A percentile compares a stretch with the other conserved stretches of the same genome.
Conservation (phyloP, 2,888 invertebrate species). For the Tetragonula carbonaria region DNA sequence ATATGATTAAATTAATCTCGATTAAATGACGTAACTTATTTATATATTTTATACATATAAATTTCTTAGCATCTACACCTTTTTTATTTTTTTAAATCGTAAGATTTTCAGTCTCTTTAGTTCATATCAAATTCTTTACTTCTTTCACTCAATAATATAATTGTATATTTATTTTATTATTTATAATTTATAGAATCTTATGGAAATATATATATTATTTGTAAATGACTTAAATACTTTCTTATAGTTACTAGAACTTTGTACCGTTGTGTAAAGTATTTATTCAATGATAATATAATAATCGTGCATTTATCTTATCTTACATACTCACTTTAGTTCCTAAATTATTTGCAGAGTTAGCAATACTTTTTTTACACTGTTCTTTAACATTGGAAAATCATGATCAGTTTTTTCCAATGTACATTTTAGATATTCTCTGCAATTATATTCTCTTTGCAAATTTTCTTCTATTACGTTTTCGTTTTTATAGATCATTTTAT, state of each 20-base stretch:
- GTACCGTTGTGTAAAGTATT: slow-evolving; percentile 9
- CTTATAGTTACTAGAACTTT: slow-evolving; percentile 4
- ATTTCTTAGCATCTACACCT: not conserved
- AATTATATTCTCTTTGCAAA: slow-evolving; percentile 86
- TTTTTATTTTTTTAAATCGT: not conserved
- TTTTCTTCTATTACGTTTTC: slow-evolving; percentile 86
- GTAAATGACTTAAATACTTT: slow-evolving; percentile 14
- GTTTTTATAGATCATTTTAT: slow-evolving; percentile 82
- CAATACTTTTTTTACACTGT: slow-evolving; percentile 76
- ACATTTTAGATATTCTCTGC: slow-evolving; percentile 86
- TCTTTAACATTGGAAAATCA: slow-evolving; percentile 86
- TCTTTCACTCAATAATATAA: not conserved
- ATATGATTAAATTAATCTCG: slow-evolving; percentile 2
- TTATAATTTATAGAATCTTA: not conserved
- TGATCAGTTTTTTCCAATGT: slow-evolving; percentile 86
- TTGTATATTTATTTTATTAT: not conserved
- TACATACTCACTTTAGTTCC: slow-evolving; percentile 17
- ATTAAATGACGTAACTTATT: slow-evolving; percentile 32
- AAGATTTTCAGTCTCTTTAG: not conserved
- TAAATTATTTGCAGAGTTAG: slow-evolving; percentile 74
- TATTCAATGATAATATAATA: slow-evolving; percentile 29
- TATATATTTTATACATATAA: not conserved
- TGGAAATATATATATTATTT: not conserved
- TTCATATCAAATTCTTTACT: not conserved
- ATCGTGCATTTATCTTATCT: slow-evolving; percentile 37